Percentiles rank a stretch among this genome's conserved stretches.
phyloP scores from a whole-genome alignment of 2,113 vertebrate species.

The Onychostruthus taczanowskii region DNA sequence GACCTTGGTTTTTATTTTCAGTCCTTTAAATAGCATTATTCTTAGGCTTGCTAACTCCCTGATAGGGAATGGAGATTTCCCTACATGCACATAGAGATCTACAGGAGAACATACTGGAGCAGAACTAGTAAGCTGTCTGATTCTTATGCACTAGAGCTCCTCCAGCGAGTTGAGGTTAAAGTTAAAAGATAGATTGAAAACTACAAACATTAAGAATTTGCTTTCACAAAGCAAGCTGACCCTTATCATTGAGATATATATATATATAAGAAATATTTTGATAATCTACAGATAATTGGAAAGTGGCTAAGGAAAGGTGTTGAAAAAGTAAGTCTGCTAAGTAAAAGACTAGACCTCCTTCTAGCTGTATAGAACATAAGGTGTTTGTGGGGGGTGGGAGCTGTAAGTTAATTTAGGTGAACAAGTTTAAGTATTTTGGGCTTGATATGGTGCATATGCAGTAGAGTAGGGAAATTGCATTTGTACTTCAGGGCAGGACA shows the following conservation, averaged over 20 bases:
- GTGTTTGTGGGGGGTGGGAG: fast-evolving
- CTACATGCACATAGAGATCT: background rate
- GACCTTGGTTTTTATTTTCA: background rate
- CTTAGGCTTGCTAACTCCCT: background rate
- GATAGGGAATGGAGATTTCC: background rate
- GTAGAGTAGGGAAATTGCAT: background rate
- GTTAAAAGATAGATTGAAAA: background rate
- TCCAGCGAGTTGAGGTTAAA: background rate
- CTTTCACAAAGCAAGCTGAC: background rate
- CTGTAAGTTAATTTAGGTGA: background rate
- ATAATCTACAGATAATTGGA: background rate
- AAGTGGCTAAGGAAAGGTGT: background rate
- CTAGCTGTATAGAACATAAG: background rate
- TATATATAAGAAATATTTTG: background rate
- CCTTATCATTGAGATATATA: background rate
- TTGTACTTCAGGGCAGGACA: background rate
- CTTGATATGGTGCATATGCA: background rate
- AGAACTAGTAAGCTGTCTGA: background rate
- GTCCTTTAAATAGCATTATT: background rate
- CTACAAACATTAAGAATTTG: background rate
- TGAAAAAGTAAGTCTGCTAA: background rate
- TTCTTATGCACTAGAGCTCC: background rate
- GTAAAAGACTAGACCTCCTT: background rate
- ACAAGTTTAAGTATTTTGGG: background rate
- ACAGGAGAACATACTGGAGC: background rate